These are phyloP conservation scores for Argynnis bischoffii DNA, from an alignment of 2,888 invertebrate genomes.

Conservation along the genomic window DNA sequence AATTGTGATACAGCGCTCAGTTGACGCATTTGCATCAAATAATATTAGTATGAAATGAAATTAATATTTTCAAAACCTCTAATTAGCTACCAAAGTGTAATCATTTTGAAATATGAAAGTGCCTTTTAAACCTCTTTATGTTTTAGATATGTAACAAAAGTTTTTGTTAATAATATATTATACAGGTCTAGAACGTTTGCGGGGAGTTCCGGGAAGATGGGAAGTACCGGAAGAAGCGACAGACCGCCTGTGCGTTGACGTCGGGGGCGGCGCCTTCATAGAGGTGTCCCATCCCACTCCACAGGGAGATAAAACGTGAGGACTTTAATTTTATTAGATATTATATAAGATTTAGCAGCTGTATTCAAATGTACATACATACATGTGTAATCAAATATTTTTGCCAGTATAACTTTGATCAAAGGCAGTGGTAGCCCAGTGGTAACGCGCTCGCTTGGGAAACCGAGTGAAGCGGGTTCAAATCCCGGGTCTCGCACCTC, in stretches of 20 bases:
- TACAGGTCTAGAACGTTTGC: conserved; percentile 63
- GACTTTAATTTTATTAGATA: conserved; percentile 23
- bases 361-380: no score
- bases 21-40: no score
- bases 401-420: no score
- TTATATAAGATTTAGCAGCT: not conserved
- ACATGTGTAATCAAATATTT: no score
- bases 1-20: no score
- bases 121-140: not conserved
- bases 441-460: no score
- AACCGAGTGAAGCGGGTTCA: no score
- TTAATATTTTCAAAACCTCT: no score
- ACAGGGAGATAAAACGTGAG: conserved; percentile 68
- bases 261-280: conserved; percentile 94
- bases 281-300: conserved; percentile 94
- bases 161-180: not conserved
- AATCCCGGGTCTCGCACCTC: no score
- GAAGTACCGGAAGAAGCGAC: conserved; percentile 89
- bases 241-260: conserved; percentile 94
- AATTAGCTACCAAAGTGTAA: not conserved
- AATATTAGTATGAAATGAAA: no score
- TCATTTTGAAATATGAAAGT: not conserved
- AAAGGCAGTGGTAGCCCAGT: no score
- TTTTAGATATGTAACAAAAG: not conserved
- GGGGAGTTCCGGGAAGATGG: conserved; percentile 81